Base-by-base conservation (phyloP, 2,888 invertebrate species). In the Exephanes ischioxanthus region DNA sequence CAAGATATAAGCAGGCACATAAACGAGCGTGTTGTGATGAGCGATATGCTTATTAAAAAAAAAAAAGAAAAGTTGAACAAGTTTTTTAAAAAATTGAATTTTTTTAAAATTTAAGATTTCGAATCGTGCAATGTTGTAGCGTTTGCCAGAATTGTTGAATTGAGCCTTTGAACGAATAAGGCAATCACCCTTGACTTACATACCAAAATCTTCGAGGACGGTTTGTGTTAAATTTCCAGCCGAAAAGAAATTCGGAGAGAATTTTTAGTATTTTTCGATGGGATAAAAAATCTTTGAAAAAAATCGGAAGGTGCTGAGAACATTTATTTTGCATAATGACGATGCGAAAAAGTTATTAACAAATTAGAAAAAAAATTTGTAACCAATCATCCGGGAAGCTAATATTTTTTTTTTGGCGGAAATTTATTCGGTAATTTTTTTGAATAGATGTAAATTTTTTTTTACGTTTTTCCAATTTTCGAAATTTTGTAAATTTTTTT, bases 1-100 rank as follows among this genome's bases (percentile, higher is more conserved):
- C 94, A 94, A 94, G 95, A 95, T 94, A 95, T 95, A 95, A 95
- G 95, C 94, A 95, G 95, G 95, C 93, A 94, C 94, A 93, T 92
- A 86, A 90, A 91, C 90, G 91, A 93, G 92, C 92, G 91, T 88
- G 88, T 85, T 84, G 86, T 71, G 81, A 76, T 55, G 72, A 77
- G 79, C 86, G 80, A 80, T 72, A 84, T 84, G 83, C 83, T 86
- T 80, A 70, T 77, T 75, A 33, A 37, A 70, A 79, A 68, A 67
- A 78, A 30, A 61, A 76, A 78, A 30, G 45, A 76, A 9, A 37
- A 9, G 2, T 37, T 37, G 9, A 37, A 26, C 26, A 26, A 37
- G 37, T 37, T 37, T 37, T 7, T 19, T 63, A 71, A 70, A 70
- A 61, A 55, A 73, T 61, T 11, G 61, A 70, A 48, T 19, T 75